Evolutionary conservation across 2,113 vertebrate species (phyloP).

Genomic region (Cyanistes caeruleus): DNA sequence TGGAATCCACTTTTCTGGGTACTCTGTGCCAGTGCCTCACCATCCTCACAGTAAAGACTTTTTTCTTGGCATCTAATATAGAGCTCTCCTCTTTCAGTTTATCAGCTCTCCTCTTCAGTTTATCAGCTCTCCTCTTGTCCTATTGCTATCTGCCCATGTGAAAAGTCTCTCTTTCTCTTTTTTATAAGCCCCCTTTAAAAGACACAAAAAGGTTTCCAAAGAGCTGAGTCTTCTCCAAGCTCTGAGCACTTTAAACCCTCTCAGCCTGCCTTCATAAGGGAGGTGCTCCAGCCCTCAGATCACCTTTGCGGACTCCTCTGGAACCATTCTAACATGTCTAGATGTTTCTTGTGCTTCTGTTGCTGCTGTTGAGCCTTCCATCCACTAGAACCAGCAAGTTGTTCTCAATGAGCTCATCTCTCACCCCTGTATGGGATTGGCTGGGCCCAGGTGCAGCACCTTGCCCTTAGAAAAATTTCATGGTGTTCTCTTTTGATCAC

Average conservation of each 20-base stretch:
- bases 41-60: background rate
- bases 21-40: background rate
- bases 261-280: background rate
- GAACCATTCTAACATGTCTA: background rate
- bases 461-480: background rate
- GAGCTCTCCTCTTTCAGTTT: background rate
- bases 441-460: background rate
- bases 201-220: background rate
- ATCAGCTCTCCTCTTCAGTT: background rate
- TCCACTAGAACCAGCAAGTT: background rate
- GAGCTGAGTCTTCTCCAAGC: background rate
- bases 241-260: background rate
- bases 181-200: background rate
- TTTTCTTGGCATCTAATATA: background rate
- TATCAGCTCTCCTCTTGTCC: background rate
- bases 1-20: background rate
- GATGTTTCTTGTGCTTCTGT: background rate
- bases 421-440: background rate
- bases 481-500: background rate
- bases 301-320: background rate
- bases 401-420: background rate
- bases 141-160: background rate
- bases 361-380: background rate
- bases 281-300: rapidly evolving
- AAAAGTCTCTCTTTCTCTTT: background rate